Base-by-base conservation (phyloP, 1,140 invertebrate genomes). In the Vanessa atalanta region DNA sequence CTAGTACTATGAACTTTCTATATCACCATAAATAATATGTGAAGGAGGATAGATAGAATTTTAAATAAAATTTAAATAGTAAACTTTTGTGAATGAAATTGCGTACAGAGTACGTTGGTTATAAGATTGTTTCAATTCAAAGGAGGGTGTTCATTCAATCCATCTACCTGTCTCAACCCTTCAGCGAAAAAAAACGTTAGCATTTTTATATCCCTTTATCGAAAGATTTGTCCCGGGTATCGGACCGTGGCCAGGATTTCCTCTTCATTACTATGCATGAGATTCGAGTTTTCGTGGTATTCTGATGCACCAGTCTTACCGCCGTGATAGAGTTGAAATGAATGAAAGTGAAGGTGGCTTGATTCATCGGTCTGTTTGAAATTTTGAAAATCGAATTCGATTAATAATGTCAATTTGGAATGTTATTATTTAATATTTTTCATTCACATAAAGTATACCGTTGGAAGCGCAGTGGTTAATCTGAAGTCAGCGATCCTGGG, bases 261-360 rank as follows among this genome's bases (percentile, higher is more conserved):
- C 80, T 80, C 80, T 72, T 76, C 74, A 83, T 86, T 86, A 83
- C 47, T 86, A 86, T 86, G 77, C 79, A 86, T 86, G 84, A 86
- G 81, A 80, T 80, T 76, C 77, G 66, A 75, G 69, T 80, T 80
- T 72, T 77, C 55, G 55, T 57, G 51, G 47, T 51, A 16, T 70
- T 57, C 15, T 75, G 53, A 60, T 57, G 14, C 31, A 72, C 60
- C 57, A 16, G 55, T 64, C 50, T 55, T 47, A 31, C 65, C 53
- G 15, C 55, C 61, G 20, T 50, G 60, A 50, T 23, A 9, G 26
- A 68, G 23, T 15, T 16, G 5, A n/a, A 26, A 23, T 57, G 16
- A 73, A 60, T 57, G 26, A 73, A 47, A 66, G 47, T 60, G 51
- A 55, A n/a, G 20, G 20, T 57, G 53, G 5, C 11, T 57, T n/a